Evolutionary conservation across 1,140 invertebrate species (phyloP).

Genomic region (Musca domestica): DNA sequence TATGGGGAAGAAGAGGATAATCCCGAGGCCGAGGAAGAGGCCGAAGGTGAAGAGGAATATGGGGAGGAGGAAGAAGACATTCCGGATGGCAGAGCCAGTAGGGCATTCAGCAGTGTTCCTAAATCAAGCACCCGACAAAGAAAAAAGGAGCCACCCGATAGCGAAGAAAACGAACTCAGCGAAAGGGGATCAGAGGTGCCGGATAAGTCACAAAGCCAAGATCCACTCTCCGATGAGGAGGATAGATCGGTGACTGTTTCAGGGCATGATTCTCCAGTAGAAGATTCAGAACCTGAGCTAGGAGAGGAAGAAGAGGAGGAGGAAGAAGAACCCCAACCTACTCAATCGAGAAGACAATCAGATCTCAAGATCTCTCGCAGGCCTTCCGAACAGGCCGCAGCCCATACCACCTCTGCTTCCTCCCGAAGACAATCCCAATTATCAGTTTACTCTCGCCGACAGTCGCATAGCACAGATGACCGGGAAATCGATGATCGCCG

Average conservation of each 20-base stretch:
- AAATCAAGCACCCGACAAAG: neutral
- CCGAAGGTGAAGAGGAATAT: neutral
- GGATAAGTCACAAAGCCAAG: neutral
- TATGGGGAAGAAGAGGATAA: neutral
- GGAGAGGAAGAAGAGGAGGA: neutral
- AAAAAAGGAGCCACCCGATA: slow-evolving; percentile 3
- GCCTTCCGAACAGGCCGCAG: too few relatives aligned
- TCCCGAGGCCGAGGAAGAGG: neutral
- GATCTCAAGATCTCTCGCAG: too few relatives aligned
- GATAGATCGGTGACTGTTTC: neutral
- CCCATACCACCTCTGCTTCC: neutral
- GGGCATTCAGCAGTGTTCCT: neutral
- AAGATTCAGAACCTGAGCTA: neutral
- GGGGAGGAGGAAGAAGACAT: neutral
- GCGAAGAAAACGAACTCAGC: neutral
- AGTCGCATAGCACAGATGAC: too few relatives aligned
- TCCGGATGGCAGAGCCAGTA: neutral
- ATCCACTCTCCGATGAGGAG: neutral
- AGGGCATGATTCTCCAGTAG: neutral
- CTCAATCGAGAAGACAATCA: slow-evolving; percentile 6
- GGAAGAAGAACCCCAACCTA: neutral
- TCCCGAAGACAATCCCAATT: neutral
- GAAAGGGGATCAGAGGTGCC: too few relatives aligned
- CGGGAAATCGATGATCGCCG: too few relatives aligned
- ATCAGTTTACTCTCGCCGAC: too few relatives aligned